Percentiles rank a stretch among this genome's conserved stretches.
These are phyloP conservation scores for Periplaneta americana DNA, from an alignment of 1,140 invertebrate species.

Conservation along the genomic window DNA sequence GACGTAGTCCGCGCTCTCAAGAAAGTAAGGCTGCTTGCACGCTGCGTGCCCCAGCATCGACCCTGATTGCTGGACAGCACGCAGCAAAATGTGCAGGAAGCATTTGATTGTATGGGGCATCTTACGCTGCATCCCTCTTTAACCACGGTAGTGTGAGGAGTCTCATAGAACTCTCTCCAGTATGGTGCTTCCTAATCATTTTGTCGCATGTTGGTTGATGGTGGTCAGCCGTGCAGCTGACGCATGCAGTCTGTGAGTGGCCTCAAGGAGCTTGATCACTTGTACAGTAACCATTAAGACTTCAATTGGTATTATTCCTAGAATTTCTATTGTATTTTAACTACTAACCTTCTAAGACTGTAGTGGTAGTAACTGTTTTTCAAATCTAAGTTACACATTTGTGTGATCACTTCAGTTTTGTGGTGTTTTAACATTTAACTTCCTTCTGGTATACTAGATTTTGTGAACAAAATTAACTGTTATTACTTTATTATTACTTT, in stretches of 20 bases:
- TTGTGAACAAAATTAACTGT: too few species aligned
- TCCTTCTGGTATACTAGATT: too few species aligned
- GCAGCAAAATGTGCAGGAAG: not conserved
- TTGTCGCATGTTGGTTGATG: not conserved
- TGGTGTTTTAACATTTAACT: too few species aligned
- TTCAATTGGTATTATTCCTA: too few species aligned
- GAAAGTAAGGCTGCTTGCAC: conserved; percentile 56
- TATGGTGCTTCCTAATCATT: not conserved
- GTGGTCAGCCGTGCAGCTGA: not conserved
- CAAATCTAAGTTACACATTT: not conserved
- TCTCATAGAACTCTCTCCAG: not conserved
- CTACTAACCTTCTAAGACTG: not conserved
- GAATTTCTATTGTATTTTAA: not conserved
- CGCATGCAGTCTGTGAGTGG: not conserved
- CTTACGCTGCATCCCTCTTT: not conserved
- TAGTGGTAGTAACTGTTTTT: not conserved
- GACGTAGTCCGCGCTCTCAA: conserved; percentile 81
- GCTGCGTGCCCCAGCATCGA: not conserved
- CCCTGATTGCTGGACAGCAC: not conserved
- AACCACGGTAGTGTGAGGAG: not conserved
- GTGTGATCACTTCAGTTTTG: too few species aligned
- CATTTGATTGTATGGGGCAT: not conserved
- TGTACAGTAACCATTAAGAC: not conserved
- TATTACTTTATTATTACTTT: too few species aligned
- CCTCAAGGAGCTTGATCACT: not conserved